Evolutionary conservation across 2,888 invertebrate genomes (phyloP).

Genomic region (Acrocyrtus sp.): DNA sequence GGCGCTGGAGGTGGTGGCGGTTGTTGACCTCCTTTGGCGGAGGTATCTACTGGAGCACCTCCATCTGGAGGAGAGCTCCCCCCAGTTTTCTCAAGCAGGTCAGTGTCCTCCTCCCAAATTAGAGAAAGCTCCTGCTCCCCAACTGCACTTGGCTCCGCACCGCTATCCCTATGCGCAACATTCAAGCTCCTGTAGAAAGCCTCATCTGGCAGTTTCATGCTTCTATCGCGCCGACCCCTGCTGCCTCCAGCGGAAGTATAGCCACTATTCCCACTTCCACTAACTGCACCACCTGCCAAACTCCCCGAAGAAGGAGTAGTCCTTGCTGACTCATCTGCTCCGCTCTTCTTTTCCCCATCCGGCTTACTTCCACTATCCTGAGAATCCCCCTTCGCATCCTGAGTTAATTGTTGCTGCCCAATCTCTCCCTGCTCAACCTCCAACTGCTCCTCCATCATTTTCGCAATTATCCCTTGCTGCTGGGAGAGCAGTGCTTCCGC

Average conservation of each 20-base stretch:
- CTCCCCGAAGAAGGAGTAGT: not conserved
- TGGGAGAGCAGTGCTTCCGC: constrained; percentile 86
- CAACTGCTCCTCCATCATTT: constrained; percentile 74
- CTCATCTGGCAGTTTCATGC: constrained; percentile 75
- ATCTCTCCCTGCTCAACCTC: constrained; percentile 53
- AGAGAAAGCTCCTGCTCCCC: constrained; percentile 78
- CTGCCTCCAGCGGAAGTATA: constrained; percentile 31
- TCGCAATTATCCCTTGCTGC: constrained; percentile 90
- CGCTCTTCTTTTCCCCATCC: constrained; percentile 4
- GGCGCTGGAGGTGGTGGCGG: constrained; percentile 11
- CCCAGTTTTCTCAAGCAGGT: constrained; percentile 68
- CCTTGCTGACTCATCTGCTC: constrained; percentile 13
- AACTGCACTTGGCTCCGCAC: constrained; percentile 27
- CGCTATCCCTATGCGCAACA: constrained; percentile 81
- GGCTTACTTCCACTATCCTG: constrained; percentile 62
- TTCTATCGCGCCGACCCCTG: constrained; percentile 39
- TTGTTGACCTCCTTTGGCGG: constrained; percentile 37
- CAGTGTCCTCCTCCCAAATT: constrained; percentile 82
- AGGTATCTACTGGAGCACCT: constrained; percentile 66
- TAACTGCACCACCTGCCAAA: constrained; percentile 13
- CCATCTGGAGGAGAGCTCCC: constrained; percentile 61
- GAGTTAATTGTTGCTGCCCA: constrained; percentile 66
- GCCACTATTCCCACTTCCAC: constrained; percentile 22
- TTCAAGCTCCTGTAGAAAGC: constrained; percentile 89
- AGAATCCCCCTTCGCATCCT: constrained; percentile 64